A percentile compares a stretch with the other conserved stretches of the same genome.
These are phyloP conservation scores for Pherbina coryleti DNA, from an alignment of 2,888 invertebrate genomes.

Conservation along the genomic window DNA sequence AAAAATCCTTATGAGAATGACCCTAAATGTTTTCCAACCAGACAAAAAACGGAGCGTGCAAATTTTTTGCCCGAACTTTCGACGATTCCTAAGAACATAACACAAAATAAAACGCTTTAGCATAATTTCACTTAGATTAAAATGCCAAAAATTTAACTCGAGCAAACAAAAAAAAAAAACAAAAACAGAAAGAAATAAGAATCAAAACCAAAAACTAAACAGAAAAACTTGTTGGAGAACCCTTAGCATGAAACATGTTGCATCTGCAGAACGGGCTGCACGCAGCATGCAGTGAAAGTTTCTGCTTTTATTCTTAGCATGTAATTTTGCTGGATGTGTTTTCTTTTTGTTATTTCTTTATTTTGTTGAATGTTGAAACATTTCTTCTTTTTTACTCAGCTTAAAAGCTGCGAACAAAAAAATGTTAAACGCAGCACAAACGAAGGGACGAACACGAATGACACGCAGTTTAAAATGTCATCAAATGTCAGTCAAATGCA, in stretches of 20 bases:
- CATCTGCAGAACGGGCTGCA: background rate
- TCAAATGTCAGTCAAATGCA: constrained; percentile 46
- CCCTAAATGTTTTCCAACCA: too few relatives aligned
- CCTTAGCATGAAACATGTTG: constrained; percentile 16
- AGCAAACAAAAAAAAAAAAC: background rate
- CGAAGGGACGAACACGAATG: background rate
- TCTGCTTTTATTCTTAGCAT: background rate
- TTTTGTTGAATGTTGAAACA: background rate
- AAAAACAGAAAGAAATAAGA: too few relatives aligned
- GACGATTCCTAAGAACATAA: background rate
- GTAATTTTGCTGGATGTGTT: background rate
- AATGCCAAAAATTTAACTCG: constrained; percentile 1
- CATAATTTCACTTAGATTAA: background rate
- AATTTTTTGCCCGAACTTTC: background rate
- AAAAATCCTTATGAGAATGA: too few relatives aligned
- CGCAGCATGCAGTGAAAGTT: constrained; percentile 9
- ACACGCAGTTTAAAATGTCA: constrained; percentile 41
- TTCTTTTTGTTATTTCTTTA: background rate
- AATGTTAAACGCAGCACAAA: background rate
- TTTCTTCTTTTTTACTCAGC: background rate
- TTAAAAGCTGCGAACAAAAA: background rate
- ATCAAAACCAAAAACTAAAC: background rate
- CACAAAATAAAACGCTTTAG: background rate
- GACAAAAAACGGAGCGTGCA: too few relatives aligned
- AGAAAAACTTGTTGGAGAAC: background rate